phyloP scores from a whole-genome alignment of 2,113 vertebrate genomes.

The human region GRCh38 chr5:58882501-58883000 shows the following conservation, averaged over 20 bases:
- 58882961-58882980: background rate
- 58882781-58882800: background rate
- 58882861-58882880: background rate
- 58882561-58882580: too few species aligned
- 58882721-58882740: background rate
- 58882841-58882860: background rate
- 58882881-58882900: background rate
- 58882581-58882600: background rate
- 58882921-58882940: background rate
- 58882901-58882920: background rate
- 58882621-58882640: background rate
- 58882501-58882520: fast-evolving
- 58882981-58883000: background rate
- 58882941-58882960: background rate
- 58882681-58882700: background rate
- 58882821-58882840: background rate
- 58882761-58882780: background rate
- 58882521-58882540: background rate
- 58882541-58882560: background rate
- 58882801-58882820: background rate
- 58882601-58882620: background rate
- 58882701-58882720: background rate
- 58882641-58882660: background rate
- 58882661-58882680: background rate
- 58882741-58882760: background rate